Conservation (phyloP, 1,140 invertebrate species). For the Brachionus calyciflorus region DNA sequence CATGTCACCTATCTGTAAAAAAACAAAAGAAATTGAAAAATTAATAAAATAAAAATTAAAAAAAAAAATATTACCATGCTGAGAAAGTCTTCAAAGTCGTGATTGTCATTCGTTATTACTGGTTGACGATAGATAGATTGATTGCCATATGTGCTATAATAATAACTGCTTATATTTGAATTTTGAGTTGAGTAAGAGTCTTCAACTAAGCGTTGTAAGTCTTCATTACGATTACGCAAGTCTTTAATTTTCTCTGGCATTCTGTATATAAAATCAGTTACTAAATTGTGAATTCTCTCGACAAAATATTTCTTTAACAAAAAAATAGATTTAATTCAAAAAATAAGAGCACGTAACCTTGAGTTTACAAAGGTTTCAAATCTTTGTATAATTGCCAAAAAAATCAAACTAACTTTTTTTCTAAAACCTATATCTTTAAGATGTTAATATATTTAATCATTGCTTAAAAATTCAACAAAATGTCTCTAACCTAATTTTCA, state of each 20-base stretch:
- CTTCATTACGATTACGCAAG: conserved; percentile 35
- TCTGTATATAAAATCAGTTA: conserved; percentile 86
- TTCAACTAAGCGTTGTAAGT: conserved; percentile 8
- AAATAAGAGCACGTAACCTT: conserved; percentile 9
- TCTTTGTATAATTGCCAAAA: background rate
- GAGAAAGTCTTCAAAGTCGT: conserved; percentile 79
- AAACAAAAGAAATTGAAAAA: conserved; percentile 47
- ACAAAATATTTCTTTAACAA: conserved; percentile 71
- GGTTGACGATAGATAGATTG: background rate
- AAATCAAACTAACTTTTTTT: background rate
- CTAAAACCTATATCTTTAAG: no score
- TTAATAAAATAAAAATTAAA: conserved; percentile 39
- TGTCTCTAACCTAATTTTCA: no score
- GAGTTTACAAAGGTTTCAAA: no score
- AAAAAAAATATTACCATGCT: conserved; percentile 61
- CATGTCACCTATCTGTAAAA: conserved; percentile 70
- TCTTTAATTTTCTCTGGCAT: conserved; percentile 77
- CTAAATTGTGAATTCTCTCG: conserved; percentile 75
- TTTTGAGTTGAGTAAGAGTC: conserved; percentile 19
- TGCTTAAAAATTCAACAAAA: no score
- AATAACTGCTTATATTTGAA: background rate
- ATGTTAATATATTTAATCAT: no score
- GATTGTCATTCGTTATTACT: conserved; percentile 66
- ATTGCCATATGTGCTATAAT: background rate
- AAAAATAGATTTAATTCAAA: conserved; percentile 9